phyloP scores from a whole-genome alignment of 1,140 invertebrate genomes.

The Zaprionus africanus region DNA sequence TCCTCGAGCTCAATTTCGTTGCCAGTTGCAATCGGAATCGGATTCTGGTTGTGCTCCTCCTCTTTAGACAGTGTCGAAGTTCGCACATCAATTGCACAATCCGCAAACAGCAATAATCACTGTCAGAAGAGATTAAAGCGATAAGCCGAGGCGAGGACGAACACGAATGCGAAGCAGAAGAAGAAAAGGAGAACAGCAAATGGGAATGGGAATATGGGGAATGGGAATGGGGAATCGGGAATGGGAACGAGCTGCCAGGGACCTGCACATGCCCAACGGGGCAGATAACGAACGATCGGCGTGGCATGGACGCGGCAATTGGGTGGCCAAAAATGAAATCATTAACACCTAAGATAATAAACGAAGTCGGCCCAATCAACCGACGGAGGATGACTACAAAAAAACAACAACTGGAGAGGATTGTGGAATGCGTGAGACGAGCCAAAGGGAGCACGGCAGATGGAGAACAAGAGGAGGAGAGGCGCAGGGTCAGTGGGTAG shows the following conservation, averaged over 20 bases:
- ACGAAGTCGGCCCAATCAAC: constrained; percentile 40
- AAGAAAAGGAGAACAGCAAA: constrained; percentile 13
- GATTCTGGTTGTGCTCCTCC: constrained; percentile 16
- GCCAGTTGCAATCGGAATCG: constrained; percentile 1
- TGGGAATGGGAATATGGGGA: constrained; percentile 9
- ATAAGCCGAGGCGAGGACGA: constrained; percentile 70
- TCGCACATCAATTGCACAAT: constrained; percentile 83
- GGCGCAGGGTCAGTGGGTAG: neutral
- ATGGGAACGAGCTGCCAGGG: constrained; percentile 10
- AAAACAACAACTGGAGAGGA: constrained; percentile 35
- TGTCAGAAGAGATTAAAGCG: constrained; percentile 82
- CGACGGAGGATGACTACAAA: neutral
- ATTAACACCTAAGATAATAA: constrained; percentile 84
- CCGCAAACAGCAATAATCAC: constrained; percentile 82
- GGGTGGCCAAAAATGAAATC: constrained; percentile 84
- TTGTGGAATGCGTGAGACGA: constrained; percentile 57
- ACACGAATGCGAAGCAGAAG: constrained; percentile 31
- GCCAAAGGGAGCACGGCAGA: neutral
- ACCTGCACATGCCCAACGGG: constrained; percentile 47
- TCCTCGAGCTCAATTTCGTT: constrained; percentile 8
- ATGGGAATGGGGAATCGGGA: neutral
- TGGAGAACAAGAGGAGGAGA: neutral
- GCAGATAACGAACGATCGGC: constrained; percentile 31
- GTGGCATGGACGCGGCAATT: constrained; percentile 64
- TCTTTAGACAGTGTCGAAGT: constrained; percentile 68